Evolutionary conservation across 2,797 vertebrate genomes (phyloP).

Genomic region (Lagocephalus sceleratus): DNA sequence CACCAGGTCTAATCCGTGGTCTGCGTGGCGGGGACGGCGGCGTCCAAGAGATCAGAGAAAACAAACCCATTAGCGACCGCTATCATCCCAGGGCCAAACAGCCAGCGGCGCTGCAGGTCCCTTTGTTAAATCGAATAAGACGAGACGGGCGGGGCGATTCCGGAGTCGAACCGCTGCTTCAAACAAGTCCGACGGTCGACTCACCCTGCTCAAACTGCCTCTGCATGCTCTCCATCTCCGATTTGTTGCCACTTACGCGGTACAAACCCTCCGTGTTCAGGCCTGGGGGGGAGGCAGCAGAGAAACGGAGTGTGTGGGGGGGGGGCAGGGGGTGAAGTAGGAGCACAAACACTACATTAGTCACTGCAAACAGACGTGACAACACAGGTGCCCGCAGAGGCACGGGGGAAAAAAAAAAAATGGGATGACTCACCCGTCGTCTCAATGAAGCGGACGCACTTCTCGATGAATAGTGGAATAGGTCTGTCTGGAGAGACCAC

Average conservation of each 20-base stretch:
- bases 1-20: constrained; percentile 90
- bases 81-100: constrained; percentile 23
- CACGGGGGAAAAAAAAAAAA: constrained; percentile 2
- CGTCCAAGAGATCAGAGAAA: constrained; percentile 25
- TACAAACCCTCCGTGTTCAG: constrained; percentile 94
- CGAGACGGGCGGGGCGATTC: constrained; percentile 45
- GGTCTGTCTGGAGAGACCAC: constrained; percentile 88
- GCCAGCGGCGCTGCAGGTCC: constrained; percentile 40
- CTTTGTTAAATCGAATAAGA: constrained; percentile 39
- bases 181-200: constrained; percentile 44
- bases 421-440: constrained; percentile 79
- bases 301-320: constrained; percentile 20
- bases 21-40: constrained; percentile 50
- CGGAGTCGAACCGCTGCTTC: constrained; percentile 44
- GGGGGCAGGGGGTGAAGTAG: neutral
- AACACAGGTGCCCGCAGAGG: constrained; percentile 28
- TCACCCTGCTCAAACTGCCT: constrained; percentile 96
- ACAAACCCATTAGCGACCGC: constrained; percentile 8
- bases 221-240: constrained; percentile 96
- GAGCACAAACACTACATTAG: constrained; percentile 55
- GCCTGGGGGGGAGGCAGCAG: constrained; percentile 69
- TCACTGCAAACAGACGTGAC: constrained; percentile 32
- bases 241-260: constrained; percentile 94
- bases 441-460: constrained; percentile 95
- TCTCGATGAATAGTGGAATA: constrained; percentile 93